These are phyloP conservation scores for Drosophila tani DNA, from an alignment of 1,140 invertebrate species.

Conservation along the genomic window DNA sequence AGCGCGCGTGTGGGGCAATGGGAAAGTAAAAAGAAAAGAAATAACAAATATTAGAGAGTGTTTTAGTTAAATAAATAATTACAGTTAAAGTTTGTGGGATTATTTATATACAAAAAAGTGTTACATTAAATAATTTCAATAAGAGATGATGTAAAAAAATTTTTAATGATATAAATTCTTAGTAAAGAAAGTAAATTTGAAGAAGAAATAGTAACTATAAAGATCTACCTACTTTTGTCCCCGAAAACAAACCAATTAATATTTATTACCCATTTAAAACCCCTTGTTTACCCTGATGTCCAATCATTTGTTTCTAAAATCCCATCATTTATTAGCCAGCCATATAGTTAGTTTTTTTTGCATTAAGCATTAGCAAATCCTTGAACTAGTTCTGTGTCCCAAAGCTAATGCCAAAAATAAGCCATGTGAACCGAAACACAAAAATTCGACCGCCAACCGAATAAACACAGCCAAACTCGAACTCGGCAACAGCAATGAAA, in stretches of 20 bases:
- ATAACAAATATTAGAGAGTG: not conserved
- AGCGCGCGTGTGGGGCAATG: constrained; percentile 27
- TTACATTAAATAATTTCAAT: too few species aligned
- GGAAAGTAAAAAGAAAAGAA: constrained; percentile 13
- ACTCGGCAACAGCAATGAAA: constrained; percentile 72
- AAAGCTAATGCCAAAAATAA: constrained; percentile 63
- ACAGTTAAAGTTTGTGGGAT: too few species aligned
- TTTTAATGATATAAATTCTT: not conserved
- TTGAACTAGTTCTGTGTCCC: constrained; percentile 72
- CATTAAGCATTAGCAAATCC: constrained; percentile 64
- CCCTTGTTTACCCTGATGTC: not conserved
- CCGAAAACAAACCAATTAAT: not conserved
- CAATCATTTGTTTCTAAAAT: constrained; percentile 25
- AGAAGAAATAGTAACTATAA: not conserved
- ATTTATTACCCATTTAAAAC: constrained; percentile 1
- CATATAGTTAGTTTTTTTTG: constrained; percentile 22
- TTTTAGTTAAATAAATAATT: not conserved
- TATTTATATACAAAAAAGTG: too few species aligned
- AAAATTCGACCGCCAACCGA: constrained; percentile 60
- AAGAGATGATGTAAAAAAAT: too few species aligned
- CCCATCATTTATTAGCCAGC: constrained; percentile 30
- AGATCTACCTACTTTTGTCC: not conserved
- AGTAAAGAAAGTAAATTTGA: not conserved
- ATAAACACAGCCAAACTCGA: constrained; percentile 63
- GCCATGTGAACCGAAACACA: constrained; percentile 53